Base-by-base conservation (phyloP, 2,888 invertebrate species). In the Automeris io region DNA sequence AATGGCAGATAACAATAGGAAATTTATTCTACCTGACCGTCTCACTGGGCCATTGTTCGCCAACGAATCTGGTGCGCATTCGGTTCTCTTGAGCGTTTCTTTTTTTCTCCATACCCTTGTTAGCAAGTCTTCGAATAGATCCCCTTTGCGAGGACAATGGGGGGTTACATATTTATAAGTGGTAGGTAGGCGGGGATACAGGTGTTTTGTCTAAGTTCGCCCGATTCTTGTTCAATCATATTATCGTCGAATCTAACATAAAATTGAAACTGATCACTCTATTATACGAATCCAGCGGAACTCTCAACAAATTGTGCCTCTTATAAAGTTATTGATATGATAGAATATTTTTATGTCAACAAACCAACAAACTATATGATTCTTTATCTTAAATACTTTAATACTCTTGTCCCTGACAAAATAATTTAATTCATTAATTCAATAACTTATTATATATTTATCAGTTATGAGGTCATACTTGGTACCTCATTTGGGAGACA, bases 141-240 rank as follows among this genome's bases (percentile, higher is more conserved):
- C 69, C 63, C 61, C 63, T 63, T 66, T 64, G 65, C 59, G 61
- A 62, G 73, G 74, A 81, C 82, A 82, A 82, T 81, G 61, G 76
- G 56, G 46, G 67, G 70, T 72, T 79, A 82, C 78, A 82, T 85
- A 83, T 85, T 82, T 80, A 83, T 82, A 85, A 80, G 82, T 78
- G 76, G 77, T 72, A 73, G 73, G 73, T 66, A 70, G 72, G 69
- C 61, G 66, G 69, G 34, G 61, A 60, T 72, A 80, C 80, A 80
- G 77, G 82, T 80, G 80, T 75, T 70, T 70, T 70, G 65, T 70
- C 64, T 68, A 62, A 62, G 58, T 54, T 54, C 58, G 47, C 40
- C 31, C 29, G 29, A 29, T 16, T 29, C 29, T 21, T 42, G 31
- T 23, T 42, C 47, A 46, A 49, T 52, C 49, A 53, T 65, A 65